Conservation (phyloP, 2,888 invertebrate species). For the Tipula vernalis region DNA sequence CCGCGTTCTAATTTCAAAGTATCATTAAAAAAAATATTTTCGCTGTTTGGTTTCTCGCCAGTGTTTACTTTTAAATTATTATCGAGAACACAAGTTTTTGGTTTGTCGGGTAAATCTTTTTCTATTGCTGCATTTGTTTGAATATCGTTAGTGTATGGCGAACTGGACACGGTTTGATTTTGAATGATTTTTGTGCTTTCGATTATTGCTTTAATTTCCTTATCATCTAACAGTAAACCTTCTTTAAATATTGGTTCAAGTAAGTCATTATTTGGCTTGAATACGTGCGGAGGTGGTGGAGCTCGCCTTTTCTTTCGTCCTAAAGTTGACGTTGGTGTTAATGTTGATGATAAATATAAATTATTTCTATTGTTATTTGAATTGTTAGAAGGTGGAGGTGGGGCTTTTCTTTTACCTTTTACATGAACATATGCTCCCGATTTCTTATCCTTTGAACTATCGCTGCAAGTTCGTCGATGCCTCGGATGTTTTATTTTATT, state of each 20-base stretch:
- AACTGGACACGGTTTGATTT: neutral
- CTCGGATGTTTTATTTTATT: constrained; percentile 27
- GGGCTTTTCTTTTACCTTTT: constrained; percentile 62
- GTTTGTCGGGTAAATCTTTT: constrained; percentile 17
- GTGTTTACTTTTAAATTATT: constrained; percentile 21
- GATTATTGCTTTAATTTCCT: constrained; percentile 19
- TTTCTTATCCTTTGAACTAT: constrained; percentile 44
- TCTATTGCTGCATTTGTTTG: neutral
- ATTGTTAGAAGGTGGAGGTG: constrained; percentile 46
- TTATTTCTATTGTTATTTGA: constrained; percentile 15
- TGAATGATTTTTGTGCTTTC: constrained; percentile 9
- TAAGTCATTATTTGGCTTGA: constrained; percentile 19
- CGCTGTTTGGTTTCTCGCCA: neutral
- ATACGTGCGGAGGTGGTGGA: constrained; percentile 21
- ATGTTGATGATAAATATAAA: constrained; percentile 12
- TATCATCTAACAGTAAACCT: constrained; percentile 16
- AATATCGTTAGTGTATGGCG: neutral
- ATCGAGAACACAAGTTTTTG: constrained; percentile 19
- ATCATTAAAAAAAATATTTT: constrained; percentile 11
- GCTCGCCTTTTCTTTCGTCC: constrained; percentile 32
- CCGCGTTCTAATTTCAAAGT: constrained; percentile 13
- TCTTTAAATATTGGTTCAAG: constrained; percentile 22
- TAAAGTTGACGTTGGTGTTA: constrained; percentile 16
- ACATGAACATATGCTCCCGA: constrained; percentile 49
- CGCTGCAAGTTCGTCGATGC: constrained; percentile 47